These are phyloP conservation scores for Hemicordylus capensis DNA, from an alignment of 2,113 vertebrate genomes.

Conservation along the genomic window DNA sequence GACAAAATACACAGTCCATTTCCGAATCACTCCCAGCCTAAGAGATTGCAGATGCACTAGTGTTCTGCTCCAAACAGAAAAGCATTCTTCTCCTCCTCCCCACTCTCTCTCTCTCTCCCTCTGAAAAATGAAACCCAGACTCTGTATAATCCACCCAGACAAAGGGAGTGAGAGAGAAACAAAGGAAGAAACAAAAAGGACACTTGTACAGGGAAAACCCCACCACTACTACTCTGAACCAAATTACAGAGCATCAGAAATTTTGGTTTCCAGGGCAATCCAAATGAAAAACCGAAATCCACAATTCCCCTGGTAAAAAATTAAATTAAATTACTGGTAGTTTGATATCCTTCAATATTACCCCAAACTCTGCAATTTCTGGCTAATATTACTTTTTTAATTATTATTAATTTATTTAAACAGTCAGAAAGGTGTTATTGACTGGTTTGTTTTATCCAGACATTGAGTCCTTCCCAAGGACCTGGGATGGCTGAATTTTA, in stretches of 20 bases:
- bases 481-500: too few species aligned
- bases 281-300: not conserved
- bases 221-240: not conserved
- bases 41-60: not conserved
- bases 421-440: too few species aligned
- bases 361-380: not conserved
- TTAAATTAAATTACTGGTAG: not conserved
- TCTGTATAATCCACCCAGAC: not conserved
- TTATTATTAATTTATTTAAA: too few species aligned
- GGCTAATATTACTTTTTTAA: too few species aligned
- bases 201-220: not conserved
- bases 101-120: too few species aligned
- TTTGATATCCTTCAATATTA: not conserved
- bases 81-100: not conserved
- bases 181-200: not conserved
- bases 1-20: conserved; percentile 1
- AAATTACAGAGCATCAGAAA: not conserved
- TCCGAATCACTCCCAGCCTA: conserved; percentile 32
- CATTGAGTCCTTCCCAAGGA: too few species aligned
- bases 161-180: not conserved
- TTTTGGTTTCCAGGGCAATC: not conserved
- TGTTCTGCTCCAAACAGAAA: not conserved
- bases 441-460: too few species aligned
- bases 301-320: not conserved
- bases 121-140: not conserved